Evolutionary conservation across 2,888 invertebrate genomes (phyloP).

Genomic region (Anoplius nigerrimus): DNA sequence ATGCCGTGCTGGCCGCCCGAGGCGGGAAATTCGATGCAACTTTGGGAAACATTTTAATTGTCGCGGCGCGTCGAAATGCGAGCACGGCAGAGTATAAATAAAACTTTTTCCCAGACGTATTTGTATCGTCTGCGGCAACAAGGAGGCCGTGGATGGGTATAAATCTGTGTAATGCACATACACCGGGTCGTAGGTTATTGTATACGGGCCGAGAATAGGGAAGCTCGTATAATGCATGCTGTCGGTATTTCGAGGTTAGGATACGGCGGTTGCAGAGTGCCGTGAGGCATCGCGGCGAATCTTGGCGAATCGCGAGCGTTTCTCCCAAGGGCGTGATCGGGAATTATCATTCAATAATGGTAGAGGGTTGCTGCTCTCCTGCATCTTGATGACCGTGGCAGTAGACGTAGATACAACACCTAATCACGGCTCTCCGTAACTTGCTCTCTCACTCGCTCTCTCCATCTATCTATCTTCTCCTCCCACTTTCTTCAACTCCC

Average conservation of each 20-base stretch:
- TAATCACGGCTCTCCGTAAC: conserved; percentile 23
- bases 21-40: too few relatives aligned
- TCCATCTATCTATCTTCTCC: neutral
- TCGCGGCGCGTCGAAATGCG: too few relatives aligned
- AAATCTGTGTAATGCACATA: too few relatives aligned
- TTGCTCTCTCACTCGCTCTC: conserved; percentile 7
- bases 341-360: conserved; percentile 64
- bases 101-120: too few relatives aligned
- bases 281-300: conserved; percentile 43
- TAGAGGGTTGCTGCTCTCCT: conserved; percentile 29
- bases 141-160: too few relatives aligned
- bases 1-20: too few relatives aligned
- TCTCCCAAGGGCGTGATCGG: conserved; percentile 57
- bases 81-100: too few relatives aligned
- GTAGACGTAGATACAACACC: conserved; percentile 7
- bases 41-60: too few relatives aligned
- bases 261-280: conserved; percentile 38
- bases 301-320: conserved; percentile 33
- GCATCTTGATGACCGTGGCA: conserved; percentile 42
- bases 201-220: neutral
- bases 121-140: too few relatives aligned
- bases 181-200: too few relatives aligned
- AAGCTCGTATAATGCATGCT: conserved; percentile 41
- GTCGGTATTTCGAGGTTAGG: conserved; percentile 49
- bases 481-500: too few relatives aligned